These are phyloP conservation scores for Muscicapa adusta DNA, from an alignment of 2,113 vertebrate species.

Conservation along the genomic window DNA sequence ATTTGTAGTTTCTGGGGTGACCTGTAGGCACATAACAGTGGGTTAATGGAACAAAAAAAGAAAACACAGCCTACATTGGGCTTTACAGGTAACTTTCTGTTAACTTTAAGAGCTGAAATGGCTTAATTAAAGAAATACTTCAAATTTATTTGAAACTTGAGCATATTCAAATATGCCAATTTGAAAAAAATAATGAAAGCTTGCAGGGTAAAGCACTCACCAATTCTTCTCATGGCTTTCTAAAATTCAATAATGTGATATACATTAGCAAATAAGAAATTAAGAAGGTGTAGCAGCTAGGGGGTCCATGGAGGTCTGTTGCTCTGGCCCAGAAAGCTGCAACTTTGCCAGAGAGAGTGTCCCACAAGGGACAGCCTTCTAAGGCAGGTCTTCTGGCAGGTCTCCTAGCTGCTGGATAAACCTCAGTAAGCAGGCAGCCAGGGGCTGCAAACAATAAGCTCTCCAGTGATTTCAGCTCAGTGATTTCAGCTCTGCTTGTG, in stretches of 20 bases:
- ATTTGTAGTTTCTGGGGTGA: not conserved
- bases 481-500: too few relatives aligned
- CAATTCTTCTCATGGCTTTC: slow-evolving; percentile 31
- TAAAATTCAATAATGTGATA: slow-evolving; percentile 58
- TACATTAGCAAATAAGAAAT: slow-evolving; percentile 67
- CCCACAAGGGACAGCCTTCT: too few relatives aligned
- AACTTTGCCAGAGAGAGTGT: too few relatives aligned
- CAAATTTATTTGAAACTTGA: slow-evolving; percentile 51
- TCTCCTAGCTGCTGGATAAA: too few relatives aligned
- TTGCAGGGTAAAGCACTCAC: slow-evolving; percentile 12
- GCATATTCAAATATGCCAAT: slow-evolving; percentile 22
- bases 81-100: not conserved
- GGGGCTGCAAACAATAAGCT: too few relatives aligned
- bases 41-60: not conserved
- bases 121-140: slow-evolving; percentile 52
- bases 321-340: too few relatives aligned
- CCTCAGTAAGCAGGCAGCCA: too few relatives aligned
- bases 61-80: not conserved
- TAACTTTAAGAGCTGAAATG: not conserved
- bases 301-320: too few relatives aligned
- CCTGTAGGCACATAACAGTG: not conserved
- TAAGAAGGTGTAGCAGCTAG: not conserved
- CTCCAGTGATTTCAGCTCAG: too few relatives aligned
- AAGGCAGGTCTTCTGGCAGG: too few relatives aligned
- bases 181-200: not conserved